These are phyloP conservation scores for Halesus radiatus DNA, from an alignment of 1,140 invertebrate genomes.

Conservation along the genomic window DNA sequence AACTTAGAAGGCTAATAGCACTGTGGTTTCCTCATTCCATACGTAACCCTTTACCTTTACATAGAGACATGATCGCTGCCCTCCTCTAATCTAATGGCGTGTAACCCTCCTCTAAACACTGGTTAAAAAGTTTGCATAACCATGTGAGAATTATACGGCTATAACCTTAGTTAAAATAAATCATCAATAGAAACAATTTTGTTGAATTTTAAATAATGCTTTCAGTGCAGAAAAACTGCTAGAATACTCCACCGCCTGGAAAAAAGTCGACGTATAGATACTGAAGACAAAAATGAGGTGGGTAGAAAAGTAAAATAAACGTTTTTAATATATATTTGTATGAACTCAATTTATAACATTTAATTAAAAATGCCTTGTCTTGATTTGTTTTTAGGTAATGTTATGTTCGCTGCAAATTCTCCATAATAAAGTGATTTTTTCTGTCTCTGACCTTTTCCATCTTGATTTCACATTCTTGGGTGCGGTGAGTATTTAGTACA, in stretches of 20 bases:
- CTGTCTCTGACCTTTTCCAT: background rate
- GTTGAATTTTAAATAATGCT: background rate
- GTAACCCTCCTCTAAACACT: too few relatives aligned
- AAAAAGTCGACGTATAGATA: background rate
- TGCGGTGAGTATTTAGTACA: background rate
- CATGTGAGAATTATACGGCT: too few relatives aligned
- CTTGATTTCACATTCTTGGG: slow-evolving; percentile 6
- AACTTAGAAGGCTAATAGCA: too few relatives aligned
- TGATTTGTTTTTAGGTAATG: slow-evolving; percentile 17
- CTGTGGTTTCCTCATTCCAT: too few relatives aligned
- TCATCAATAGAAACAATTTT: background rate
- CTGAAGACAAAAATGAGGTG: slow-evolving; percentile 26
- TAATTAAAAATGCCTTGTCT: too few relatives aligned
- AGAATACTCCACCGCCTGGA: slow-evolving; percentile 3
- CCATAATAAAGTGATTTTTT: slow-evolving; percentile 8
- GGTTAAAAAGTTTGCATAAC: too few relatives aligned
- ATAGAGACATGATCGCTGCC: too few relatives aligned
- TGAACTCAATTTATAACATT: too few relatives aligned
- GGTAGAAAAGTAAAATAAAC: background rate
- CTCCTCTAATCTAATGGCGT: too few relatives aligned
- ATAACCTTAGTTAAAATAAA: too few relatives aligned
- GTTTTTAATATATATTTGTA: too few relatives aligned
- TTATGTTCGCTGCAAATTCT: slow-evolving; percentile 27
- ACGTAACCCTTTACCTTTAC: too few relatives aligned
- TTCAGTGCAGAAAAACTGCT: background rate